Base-by-base conservation (phyloP, 2,113 vertebrate species). In the Platysteira castanea region DNA sequence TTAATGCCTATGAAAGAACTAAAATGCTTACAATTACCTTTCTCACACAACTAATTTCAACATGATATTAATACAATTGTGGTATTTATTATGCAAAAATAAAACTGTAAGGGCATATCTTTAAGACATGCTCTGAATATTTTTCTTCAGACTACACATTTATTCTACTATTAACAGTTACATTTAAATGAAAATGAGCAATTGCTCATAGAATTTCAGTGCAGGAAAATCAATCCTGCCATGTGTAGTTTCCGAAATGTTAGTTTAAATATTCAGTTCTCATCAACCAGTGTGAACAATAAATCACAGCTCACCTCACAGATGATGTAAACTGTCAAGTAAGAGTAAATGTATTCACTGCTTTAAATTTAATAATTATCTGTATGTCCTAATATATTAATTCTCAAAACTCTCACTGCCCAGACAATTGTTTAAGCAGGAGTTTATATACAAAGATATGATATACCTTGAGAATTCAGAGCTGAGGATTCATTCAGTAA, bases 131-230 rank as follows among this genome's bases (percentile, higher is more conserved):
- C 6, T 79, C 70, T 61, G 57, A 82, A 65, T 76, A 74, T 75
- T 91, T 90, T 81, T 94, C 90, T 77, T 74, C 57, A 93, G 93
- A 73, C 28, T 82, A 67, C 30, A 87, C 87, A 70, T 95, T 95
- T 97, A 84, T 93, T 95, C 67, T 80, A 37, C 26, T 93, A 89
- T 80, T 90, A 97, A 89, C 63, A 78, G 92, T 82, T 93, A 80
- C 31, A 84, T 53, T 87, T 35, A 84, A 93, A 95, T 74, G 35
- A 93, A 92, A 90, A 82, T 77, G 60, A 97, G 91, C 93, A 95
- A 86, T 89, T 90, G 68, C 30, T 59, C 33, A 59, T 73, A 94
- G 91, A 64, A 92, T 41, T 91, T 96, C 64, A 87, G 15, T 37
- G 16, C 35, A 63, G 76, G 84, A 96, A 92, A 87, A 90, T 93